A percentile compares a stretch with the other conserved stretches of the same genome.
phyloP scores from a whole-genome alignment of 2,888 invertebrate species.

The Pollenia amentaria region DNA sequence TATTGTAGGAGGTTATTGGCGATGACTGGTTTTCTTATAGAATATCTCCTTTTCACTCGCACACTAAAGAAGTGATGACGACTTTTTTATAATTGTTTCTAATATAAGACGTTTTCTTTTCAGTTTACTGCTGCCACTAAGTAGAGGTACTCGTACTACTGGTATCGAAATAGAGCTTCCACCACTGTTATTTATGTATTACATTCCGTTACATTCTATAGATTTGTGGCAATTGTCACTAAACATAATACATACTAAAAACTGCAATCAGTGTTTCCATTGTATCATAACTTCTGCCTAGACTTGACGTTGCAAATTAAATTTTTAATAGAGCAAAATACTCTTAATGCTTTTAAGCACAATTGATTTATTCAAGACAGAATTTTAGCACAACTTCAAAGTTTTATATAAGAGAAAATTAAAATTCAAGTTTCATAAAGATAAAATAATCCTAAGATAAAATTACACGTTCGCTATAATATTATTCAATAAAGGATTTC shows the following conservation, averaged over 20 bases:
- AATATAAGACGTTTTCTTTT: conserved; percentile 40
- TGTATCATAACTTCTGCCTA: too few species aligned
- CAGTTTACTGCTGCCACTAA: conserved; percentile 16
- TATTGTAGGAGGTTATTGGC: conserved; percentile 32
- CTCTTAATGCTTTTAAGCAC: too few species aligned
- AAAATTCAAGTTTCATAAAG: too few species aligned
- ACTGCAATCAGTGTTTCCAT: too few species aligned
- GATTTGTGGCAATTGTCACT: neutral
- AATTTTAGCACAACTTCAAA: too few species aligned
- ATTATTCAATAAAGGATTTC: too few species aligned
- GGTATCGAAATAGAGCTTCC: conserved; percentile 41
- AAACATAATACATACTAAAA: neutral
- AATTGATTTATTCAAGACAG: too few species aligned
- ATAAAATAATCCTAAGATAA: too few species aligned
- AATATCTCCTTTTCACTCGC: conserved; percentile 3
- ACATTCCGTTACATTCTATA: conserved; percentile 6
- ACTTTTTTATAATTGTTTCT: conserved; percentile 49
- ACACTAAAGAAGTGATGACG: conserved; percentile 13
- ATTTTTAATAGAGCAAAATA: too few species aligned
- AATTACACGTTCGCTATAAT: too few species aligned
- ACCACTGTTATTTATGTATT: neutral
- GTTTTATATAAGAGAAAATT: too few species aligned
- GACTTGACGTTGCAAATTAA: too few species aligned
- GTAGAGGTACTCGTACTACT: neutral
- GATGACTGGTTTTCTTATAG: conserved; percentile 16